Evolutionary conservation across 2,888 invertebrate species (phyloP).

Genomic region (Ernsta delagoae): DNA sequence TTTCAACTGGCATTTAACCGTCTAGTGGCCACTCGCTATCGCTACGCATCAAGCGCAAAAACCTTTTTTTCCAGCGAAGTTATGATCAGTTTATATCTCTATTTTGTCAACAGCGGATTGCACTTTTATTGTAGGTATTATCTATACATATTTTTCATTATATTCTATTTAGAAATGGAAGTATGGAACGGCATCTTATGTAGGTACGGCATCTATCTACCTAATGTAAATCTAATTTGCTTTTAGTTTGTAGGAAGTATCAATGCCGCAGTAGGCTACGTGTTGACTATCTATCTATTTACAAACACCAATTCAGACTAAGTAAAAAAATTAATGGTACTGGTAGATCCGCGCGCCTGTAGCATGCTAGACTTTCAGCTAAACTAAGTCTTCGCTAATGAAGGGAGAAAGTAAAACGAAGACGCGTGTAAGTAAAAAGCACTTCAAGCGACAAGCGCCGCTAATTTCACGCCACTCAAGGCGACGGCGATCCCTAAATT

Average conservation of each 20-base stretch:
- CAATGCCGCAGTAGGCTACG: too few species aligned
- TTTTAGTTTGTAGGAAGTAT: too few species aligned
- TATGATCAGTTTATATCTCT: background rate
- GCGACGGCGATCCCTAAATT: constrained; percentile 53
- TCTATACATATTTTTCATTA: too few species aligned
- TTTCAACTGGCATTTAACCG: constrained; percentile 23
- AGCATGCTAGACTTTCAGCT: background rate
- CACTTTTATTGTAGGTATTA: constrained; percentile 1
- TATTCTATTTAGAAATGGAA: too few species aligned
- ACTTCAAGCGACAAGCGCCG: constrained; percentile 21
- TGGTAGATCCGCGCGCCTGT: too few species aligned
- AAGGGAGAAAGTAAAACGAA: background rate
- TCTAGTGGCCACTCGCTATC: constrained; percentile 28
- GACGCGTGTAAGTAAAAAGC: background rate
- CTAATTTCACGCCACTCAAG: constrained; percentile 21
- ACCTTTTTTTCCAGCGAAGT: constrained; percentile 8
- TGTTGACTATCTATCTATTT: too few species aligned
- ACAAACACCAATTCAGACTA: too few species aligned
- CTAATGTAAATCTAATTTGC: too few species aligned
- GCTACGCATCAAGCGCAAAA: constrained; percentile 7
- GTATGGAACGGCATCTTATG: background rate
- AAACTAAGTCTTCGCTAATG: background rate
- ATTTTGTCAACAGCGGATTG: background rate
- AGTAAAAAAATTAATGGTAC: too few species aligned
- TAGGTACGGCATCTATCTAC: too few species aligned